Conservation (phyloP, 2,113 vertebrate genomes). For the Ptyas mucosa region DNA sequence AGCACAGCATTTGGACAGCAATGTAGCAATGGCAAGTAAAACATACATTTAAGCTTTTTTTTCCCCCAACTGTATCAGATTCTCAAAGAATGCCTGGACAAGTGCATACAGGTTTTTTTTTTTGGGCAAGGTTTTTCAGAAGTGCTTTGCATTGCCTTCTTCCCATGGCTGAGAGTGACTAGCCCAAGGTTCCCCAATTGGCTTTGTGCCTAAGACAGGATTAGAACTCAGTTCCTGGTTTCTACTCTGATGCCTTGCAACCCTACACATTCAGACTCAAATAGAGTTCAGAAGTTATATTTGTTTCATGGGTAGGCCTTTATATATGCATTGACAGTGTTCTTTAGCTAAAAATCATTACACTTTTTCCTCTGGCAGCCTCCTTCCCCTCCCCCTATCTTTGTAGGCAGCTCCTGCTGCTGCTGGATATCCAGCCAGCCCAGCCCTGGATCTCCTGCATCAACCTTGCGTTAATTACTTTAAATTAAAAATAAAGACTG, state of each 20-base stretch:
- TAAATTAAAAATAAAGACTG: rapidly evolving
- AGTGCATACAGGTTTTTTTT: not conserved
- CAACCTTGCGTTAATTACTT: not conserved
- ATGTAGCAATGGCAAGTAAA: conserved; percentile 85
- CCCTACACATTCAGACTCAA: not conserved
- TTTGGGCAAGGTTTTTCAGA: not conserved
- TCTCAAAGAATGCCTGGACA: not conserved
- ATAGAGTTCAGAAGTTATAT: not conserved
- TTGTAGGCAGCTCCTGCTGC: not conserved
- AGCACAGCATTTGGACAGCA: conserved; percentile 86
- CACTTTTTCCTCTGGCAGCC: not conserved
- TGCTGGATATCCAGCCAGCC: not conserved
- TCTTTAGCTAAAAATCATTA: not conserved
- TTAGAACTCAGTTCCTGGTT: not conserved
- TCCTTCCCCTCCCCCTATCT: not conserved
- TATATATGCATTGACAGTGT: not conserved
- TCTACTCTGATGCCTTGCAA: not conserved
- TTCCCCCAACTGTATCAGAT: not conserved
- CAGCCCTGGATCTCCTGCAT: not conserved
- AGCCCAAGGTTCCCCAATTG: not conserved
- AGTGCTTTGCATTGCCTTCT: not conserved
- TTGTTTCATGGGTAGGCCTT: not conserved
- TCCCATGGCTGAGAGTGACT: not conserved
- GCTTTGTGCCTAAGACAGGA: not conserved
- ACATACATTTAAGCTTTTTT: not conserved